phyloP scores from a whole-genome alignment of 2,888 invertebrate species.

The Catocala nupta region DNA sequence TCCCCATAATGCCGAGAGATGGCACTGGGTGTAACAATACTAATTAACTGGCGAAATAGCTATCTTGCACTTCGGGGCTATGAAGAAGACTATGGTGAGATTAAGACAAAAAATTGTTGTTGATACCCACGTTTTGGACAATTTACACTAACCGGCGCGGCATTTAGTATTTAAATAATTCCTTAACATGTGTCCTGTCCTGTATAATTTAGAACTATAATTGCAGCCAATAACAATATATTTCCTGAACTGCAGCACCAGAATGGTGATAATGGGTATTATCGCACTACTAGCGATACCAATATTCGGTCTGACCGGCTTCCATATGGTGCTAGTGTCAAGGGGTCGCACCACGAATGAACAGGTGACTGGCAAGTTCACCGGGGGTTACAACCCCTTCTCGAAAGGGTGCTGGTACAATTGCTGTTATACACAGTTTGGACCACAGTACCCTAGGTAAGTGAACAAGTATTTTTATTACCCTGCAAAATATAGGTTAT shows the following conservation, averaged over 20 bases:
- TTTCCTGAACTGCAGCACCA: conserved; percentile 68
- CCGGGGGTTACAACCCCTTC: conserved; percentile 99
- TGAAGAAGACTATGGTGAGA: too few species aligned
- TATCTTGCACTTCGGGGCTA: too few species aligned
- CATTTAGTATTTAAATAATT: too few species aligned
- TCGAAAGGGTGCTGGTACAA: conserved; percentile 98
- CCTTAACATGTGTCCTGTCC: too few species aligned
- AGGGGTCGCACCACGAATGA: conserved; percentile 99
- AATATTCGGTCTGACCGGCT: conserved; percentile 98
- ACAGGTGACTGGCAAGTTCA: conserved; percentile 99
- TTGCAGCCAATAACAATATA: neutral
- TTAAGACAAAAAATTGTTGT: too few species aligned
- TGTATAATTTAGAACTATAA: too few species aligned
- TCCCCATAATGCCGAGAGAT: too few species aligned
- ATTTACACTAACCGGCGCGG: too few species aligned
- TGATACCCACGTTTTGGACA: too few species aligned
- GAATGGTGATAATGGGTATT: conserved; percentile 96
- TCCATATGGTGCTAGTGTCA: conserved; percentile 98
- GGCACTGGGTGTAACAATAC: too few species aligned
- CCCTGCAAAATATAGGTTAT: too few species aligned
- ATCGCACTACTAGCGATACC: conserved; percentile 97
- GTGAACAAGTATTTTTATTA: conserved; percentile 32
- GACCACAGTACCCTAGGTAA: conserved; percentile 99
- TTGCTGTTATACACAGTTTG: conserved; percentile 98
- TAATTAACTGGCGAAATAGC: too few species aligned